Base-by-base conservation (phyloP, 2,113 vertebrate genomes). In the Fulmarus glacialis region DNA sequence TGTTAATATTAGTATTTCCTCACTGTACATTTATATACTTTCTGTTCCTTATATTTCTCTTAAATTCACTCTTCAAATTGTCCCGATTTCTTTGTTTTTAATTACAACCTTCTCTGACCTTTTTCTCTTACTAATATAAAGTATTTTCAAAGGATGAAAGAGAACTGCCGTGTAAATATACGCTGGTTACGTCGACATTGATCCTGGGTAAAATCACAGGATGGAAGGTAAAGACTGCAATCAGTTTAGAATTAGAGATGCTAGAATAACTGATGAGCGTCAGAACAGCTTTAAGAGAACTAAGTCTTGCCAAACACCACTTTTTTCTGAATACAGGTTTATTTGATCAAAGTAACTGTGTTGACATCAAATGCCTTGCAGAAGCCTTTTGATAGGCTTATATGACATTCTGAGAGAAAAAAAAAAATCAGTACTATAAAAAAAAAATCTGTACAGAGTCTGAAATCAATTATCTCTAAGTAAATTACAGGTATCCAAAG, bases 281-380 rank as follows among this genome's bases (percentile, higher is more conserved):
- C 4, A 8, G 34, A 73, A 87, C 18, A 71, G 45, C 12, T 40
- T 64, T 48, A 86, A 50, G 50, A 87, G 23, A 80, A 88, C 19
- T 58, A 84, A 63, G 12, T 64, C 53, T 80, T 11, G 3, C n/a
- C 29, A 75, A 89, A 63, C 23, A 82, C 13, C 7, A 48, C 5
- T n/a, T 90, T 68, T 78, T 82, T 45, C 66, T 75, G 48, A 95
- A 79, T 16, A 60, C 1, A 38, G n/a, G 30, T 83, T 90, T 80
- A 74, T 88, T 77, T 91, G 86, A 87, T 94, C 80, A 92, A 94
- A 90, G 80, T 45, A 89, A 88, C 58, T 72, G 13, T 32, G 30
- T n/a, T 87, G 89, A 83, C 72, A 86, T 66, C 47, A 89, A 80
- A 87, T 68, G 20, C 42, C 40, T 80, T 68, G 62, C 45, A 90